Conservation (phyloP, 2,797 vertebrate species). For the Chloroceryle inda region DNA sequence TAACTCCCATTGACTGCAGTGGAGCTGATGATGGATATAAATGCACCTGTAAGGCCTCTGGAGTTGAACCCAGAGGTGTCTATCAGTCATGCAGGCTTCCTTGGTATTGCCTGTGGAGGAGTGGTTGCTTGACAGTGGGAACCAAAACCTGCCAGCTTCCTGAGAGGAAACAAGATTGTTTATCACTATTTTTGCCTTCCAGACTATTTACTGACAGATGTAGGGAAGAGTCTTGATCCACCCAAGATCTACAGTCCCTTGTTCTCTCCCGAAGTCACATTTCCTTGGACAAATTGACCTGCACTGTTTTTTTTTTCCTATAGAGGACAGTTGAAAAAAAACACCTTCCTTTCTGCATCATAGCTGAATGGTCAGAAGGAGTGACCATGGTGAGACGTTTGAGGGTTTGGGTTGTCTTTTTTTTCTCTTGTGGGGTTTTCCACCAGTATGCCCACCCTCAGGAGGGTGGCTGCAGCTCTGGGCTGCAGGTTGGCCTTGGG, state of each 20-base stretch:
- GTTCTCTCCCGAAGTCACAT: not conserved
- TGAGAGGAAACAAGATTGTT: not conserved
- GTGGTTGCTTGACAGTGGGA: fast-evolving
- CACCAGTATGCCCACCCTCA: not conserved
- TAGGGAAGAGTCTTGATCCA: not conserved
- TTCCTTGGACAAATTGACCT: not conserved
- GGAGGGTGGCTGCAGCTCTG: not conserved
- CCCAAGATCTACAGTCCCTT: not conserved
- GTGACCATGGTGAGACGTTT: not conserved
- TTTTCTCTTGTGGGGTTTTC: not conserved
- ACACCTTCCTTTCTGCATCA: fast-evolving
- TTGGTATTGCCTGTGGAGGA: not conserved
- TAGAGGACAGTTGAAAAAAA: not conserved
- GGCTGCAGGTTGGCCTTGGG: not conserved
- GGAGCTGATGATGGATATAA: not conserved
- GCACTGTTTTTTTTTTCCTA: not conserved
- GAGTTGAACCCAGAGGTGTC: not conserved
- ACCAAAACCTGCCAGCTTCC: not conserved
- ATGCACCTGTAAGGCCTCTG: not conserved
- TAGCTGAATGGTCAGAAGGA: not conserved
- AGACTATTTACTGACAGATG: not conserved
- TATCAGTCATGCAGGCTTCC: not conserved
- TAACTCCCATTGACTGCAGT: not conserved
- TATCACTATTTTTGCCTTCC: not conserved
- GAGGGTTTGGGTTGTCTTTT: not conserved